Conservation (phyloP, 2,113 vertebrate species). For the Etheostoma spectabile region DNA sequence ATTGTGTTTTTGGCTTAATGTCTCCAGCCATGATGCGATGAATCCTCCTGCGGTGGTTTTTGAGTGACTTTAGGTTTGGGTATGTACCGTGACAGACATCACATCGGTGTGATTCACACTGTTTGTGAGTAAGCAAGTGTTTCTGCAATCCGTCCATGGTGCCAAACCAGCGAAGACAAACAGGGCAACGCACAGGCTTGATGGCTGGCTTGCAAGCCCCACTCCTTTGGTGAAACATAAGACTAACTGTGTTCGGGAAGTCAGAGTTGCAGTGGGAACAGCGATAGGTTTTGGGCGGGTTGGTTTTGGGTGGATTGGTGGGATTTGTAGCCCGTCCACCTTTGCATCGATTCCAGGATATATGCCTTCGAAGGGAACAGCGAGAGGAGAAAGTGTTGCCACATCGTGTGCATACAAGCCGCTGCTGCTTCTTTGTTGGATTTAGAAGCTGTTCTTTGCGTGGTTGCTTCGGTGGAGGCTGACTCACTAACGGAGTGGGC, state of each 20-base stretch:
- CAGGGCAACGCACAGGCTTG: slow-evolving; percentile 82
- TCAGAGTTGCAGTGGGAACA: slow-evolving; percentile 81
- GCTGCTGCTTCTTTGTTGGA: slow-evolving; percentile 59
- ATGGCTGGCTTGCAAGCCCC: slow-evolving; percentile 78
- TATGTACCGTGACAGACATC: slow-evolving; percentile 82
- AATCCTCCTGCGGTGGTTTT: slow-evolving; percentile 82
- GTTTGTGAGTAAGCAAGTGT: slow-evolving; percentile 83
- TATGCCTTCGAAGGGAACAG: slow-evolving; percentile 79
- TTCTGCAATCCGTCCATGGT: slow-evolving; percentile 81
- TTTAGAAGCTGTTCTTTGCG: background rate
- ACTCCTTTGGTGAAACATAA: slow-evolving; percentile 80
- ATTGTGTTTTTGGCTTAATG: slow-evolving; percentile 24
- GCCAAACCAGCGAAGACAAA: slow-evolving; percentile 83
- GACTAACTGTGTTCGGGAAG: slow-evolving; percentile 78
- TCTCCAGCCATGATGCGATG: slow-evolving; percentile 80
- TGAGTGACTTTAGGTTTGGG: slow-evolving; percentile 79
- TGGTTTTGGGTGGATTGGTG: slow-evolving; percentile 43
- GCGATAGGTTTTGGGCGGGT: slow-evolving; percentile 67
- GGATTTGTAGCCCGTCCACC: slow-evolving; percentile 45
- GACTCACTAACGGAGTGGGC: slow-evolving; percentile 22
- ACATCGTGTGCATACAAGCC: slow-evolving; percentile 76
- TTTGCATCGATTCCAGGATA: slow-evolving; percentile 80
- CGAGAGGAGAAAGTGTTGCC: slow-evolving; percentile 80
- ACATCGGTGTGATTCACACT: slow-evolving; percentile 73
- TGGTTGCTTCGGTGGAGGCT: slow-evolving; percentile 51